These are phyloP conservation scores for Butastur rufipennis DNA, from an alignment of 2,113 vertebrate genomes.

Conservation along the genomic window DNA sequence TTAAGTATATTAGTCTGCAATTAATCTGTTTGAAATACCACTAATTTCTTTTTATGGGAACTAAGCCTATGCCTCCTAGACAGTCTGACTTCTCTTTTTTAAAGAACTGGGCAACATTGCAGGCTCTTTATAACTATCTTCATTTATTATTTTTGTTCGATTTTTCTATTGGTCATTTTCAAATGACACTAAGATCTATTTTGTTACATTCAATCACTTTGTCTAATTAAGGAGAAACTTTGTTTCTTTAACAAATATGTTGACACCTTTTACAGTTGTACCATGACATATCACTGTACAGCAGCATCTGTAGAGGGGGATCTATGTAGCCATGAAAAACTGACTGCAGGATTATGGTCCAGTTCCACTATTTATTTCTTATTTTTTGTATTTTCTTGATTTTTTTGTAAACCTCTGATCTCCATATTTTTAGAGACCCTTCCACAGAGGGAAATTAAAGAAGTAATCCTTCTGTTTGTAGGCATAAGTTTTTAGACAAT, in stretches of 20 bases:
- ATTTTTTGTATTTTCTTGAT: background rate
- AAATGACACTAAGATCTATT: background rate
- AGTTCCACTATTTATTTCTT: background rate
- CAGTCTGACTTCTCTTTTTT: background rate
- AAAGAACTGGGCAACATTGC: background rate
- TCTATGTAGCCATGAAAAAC: background rate
- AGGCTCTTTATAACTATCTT: background rate
- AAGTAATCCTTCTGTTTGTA: background rate
- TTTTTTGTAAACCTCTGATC: background rate
- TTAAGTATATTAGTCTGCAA: background rate
- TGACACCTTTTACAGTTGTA: background rate
- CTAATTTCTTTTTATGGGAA: background rate
- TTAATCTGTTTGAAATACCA: background rate
- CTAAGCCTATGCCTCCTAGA: background rate
- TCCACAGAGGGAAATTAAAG: background rate
- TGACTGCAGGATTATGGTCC: background rate
- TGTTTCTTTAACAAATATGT: background rate
- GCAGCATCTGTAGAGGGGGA: background rate
- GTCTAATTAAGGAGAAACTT: background rate
- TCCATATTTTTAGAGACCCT: background rate
- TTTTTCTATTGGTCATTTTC: background rate
- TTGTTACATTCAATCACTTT: background rate
- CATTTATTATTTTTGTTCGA: fast-evolving
- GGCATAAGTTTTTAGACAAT: background rate
- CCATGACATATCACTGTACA: background rate